Evolutionary conservation across 1,140 invertebrate genomes (phyloP), one percentile per base, ranked within the genome.

Genomic region (Plectrocnemia conspersa): DNA sequence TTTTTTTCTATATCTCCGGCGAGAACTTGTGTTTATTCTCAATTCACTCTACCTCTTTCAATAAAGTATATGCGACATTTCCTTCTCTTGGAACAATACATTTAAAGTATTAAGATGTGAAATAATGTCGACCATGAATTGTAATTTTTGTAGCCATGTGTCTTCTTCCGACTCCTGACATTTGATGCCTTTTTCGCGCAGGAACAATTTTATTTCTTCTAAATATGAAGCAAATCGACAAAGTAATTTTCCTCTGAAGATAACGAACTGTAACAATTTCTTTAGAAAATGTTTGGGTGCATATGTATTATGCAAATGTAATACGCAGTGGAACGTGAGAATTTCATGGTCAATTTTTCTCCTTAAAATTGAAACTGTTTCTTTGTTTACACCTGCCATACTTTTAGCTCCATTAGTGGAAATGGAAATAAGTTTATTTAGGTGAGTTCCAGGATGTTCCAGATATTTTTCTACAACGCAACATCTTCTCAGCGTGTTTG

Each of bases 211-310:
- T n/a, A n/a, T n/a, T n/a, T n/a, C n/a, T n/a, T n/a, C n/a, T n/a
- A n/a, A n/a, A n/a, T n/a, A n/a, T n/a, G n/a, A n/a, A n/a, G n/a
- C 35, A 38, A 38, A 7, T 10, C 13, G 35, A 13, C 18, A 13
- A 10, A 29, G 27, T 29, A 29, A 7, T 7, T 29, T 29, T 7
- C 27, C 27, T 9, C 7, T 38, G 35, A 38, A 38, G 13, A 6
- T 16, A 38, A 15, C 35, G 35, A 38, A 63, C 63, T 22, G 53
- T 44, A 52, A 52, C 15, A 29, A n/a, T n/a, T n/a, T n/a, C n/a
- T n/a, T n/a, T n/a, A n/a, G n/a, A n/a, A n/a, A n/a, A n/a, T n/a
- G n/a, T n/a, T n/a, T n/a, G n/a, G n/a, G n/a, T n/a, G n/a, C n/a
- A n/a, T n/a, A n/a, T n/a, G n/a, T n/a, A n/a, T n/a, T n/a, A n/a